phyloP scores from a whole-genome alignment of 2,113 vertebrate genomes.

The Morone chrysops region DNA sequence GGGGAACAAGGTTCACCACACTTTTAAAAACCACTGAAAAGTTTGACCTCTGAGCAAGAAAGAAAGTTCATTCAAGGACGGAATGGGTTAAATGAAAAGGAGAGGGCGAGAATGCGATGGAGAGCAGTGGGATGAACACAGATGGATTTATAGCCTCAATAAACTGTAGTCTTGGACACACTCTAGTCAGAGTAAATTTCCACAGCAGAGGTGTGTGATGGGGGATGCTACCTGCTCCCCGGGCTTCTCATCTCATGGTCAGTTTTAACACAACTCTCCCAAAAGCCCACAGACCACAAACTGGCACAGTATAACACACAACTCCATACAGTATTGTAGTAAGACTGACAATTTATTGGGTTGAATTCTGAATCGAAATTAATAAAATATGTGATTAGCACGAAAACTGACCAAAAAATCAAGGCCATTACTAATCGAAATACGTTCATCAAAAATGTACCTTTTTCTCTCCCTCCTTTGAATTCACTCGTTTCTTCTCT shows the following conservation, averaged over 20 bases:
- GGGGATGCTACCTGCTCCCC: constrained; percentile 54
- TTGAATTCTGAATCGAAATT: background rate
- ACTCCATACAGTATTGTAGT: constrained; percentile 21
- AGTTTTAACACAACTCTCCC: constrained; percentile 79
- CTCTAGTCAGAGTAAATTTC: constrained; percentile 71
- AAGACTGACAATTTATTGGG: background rate
- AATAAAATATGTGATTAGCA: background rate
- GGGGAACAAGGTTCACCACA: background rate
- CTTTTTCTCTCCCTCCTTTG: constrained; percentile 92
- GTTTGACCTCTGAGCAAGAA: constrained; percentile 6
- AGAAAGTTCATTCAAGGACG: background rate
- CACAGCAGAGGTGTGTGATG: constrained; percentile 68
- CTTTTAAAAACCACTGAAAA: constrained; percentile 18
- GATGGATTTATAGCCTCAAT: constrained; percentile 76
- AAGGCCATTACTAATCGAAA: background rate
- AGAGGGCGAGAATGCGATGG: constrained; percentile 10
- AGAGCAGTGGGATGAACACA: constrained; percentile 21
- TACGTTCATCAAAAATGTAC: constrained; percentile 72
- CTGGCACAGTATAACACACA: background rate
- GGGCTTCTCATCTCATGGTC: constrained; percentile 76
- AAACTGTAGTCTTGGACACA: constrained; percentile 61
- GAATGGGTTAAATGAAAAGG: constrained; percentile 33
- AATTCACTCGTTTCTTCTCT: constrained; percentile 85
- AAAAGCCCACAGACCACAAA: constrained; percentile 57
- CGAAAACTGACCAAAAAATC: background rate